Conservation (phyloP, 2,797 vertebrate genomes). For the Mus spretus region DNA sequence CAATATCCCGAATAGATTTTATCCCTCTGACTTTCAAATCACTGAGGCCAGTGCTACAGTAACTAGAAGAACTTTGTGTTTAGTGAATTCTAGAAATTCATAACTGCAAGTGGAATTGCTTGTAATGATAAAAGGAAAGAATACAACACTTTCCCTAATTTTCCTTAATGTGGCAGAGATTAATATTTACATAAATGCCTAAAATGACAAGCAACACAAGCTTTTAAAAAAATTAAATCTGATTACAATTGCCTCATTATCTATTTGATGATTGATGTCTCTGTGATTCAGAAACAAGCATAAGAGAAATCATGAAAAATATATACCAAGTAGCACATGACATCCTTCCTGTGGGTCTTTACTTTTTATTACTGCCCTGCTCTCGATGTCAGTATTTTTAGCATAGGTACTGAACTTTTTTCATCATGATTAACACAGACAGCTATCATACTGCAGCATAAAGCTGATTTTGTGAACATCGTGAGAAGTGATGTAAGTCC, state of each 20-base stretch:
- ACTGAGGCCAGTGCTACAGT: not conserved
- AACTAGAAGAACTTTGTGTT: not conserved
- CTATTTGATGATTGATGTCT: not conserved
- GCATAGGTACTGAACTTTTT: not conserved
- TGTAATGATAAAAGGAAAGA: not conserved
- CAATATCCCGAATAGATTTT: not conserved
- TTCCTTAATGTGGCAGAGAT: not conserved
- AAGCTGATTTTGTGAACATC: not conserved
- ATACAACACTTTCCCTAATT: not conserved
- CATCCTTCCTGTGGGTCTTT: not conserved
- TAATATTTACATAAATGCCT: not conserved
- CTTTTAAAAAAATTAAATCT: not conserved
- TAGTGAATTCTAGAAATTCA: not conserved
- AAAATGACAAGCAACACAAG: not conserved
- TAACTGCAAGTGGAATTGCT: not conserved
- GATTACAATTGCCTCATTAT: not conserved
- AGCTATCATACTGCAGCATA: not conserved
- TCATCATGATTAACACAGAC: not conserved
- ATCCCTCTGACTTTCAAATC: no score
- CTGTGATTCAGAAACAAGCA: not conserved
- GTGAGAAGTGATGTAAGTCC: not conserved
- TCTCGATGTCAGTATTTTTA: no score
- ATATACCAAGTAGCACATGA: not conserved
- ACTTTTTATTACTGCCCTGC: not conserved
- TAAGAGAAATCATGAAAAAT: not conserved